Conservation (phyloP, 1,140 invertebrate genomes). For the Macrobrachium rosenbergii region DNA sequence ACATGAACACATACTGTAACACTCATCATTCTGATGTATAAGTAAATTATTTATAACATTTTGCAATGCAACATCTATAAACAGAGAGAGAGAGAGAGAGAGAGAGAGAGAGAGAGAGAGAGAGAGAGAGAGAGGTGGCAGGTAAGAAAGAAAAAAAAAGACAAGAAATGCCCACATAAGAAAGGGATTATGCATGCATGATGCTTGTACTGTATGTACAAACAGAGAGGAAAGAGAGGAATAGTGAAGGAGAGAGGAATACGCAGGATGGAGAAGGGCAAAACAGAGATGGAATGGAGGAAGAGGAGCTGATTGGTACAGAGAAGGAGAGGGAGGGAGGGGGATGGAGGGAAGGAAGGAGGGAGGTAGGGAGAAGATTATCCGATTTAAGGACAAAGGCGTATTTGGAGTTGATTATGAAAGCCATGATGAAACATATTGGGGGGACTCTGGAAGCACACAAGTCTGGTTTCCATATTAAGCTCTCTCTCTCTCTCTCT, state of each 20-base stretch:
- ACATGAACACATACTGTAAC: too few species aligned
- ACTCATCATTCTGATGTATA: too few species aligned
- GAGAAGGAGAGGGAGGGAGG: not conserved
- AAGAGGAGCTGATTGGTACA: not conserved
- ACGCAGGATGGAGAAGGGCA: not conserved
- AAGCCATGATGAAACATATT: constrained; percentile 5
- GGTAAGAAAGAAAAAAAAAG: not conserved
- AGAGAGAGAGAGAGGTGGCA: not conserved
- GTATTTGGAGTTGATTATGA: constrained; percentile 31
- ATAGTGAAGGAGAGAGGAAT: not conserved
- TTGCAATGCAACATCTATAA: too few species aligned
- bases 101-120: not conserved
- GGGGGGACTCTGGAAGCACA: not conserved
- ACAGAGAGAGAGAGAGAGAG: not conserved
- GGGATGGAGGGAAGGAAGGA: not conserved
- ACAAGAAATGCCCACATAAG: not conserved
- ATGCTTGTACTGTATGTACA: too few species aligned
- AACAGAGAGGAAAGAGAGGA: not conserved
- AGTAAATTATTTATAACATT: too few species aligned
- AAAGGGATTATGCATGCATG: not conserved
- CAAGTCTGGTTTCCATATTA: not conserved
- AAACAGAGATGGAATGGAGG: not conserved
- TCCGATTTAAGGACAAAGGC: constrained; percentile 13
- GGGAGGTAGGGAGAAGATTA: not conserved
- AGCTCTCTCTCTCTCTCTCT: constrained; percentile 13